Percentiles rank a stretch among this genome's conserved stretches.
phyloP scores from a whole-genome alignment of 2,113 vertebrate species.

The Erinaceus europaeus region DNA sequence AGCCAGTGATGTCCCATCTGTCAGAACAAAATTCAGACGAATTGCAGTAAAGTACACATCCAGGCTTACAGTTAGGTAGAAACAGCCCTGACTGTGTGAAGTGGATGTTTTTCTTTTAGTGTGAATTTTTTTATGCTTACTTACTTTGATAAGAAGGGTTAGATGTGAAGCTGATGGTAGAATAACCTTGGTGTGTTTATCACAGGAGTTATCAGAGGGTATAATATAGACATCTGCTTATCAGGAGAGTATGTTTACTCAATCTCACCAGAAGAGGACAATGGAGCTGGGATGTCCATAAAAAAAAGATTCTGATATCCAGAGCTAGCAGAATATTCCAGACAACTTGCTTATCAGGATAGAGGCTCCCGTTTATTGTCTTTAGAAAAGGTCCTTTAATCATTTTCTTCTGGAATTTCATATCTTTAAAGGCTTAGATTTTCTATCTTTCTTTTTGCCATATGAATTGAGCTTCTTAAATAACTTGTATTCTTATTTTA shows the following conservation, averaged over 20 bases:
- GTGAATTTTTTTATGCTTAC: slow-evolving; percentile 8
- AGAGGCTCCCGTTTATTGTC: background rate
- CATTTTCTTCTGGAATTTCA: background rate
- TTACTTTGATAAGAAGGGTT: slow-evolving; percentile 1
- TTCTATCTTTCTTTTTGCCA: too few species aligned
- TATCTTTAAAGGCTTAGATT: background rate
- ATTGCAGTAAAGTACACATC: slow-evolving; percentile 1
- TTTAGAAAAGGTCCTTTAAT: background rate
- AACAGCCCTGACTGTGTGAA: background rate
- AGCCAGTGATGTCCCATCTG: background rate
- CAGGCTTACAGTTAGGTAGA: background rate
- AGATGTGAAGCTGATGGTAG: background rate
- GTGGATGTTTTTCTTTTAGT: background rate
- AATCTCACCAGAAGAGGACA: background rate
- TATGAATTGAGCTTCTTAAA: background rate
- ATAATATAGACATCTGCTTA: background rate
- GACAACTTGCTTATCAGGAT: background rate
- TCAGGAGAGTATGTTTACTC: background rate
- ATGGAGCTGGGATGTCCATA: background rate
- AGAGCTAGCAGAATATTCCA: background rate
- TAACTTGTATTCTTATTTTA: background rate
- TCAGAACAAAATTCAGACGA: background rate
- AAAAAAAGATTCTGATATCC: background rate
- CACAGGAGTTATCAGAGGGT: background rate
- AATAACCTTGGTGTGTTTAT: background rate